Evolutionary conservation across 2,888 invertebrate genomes (phyloP).

Genomic region (Pseudoips prasinana): DNA sequence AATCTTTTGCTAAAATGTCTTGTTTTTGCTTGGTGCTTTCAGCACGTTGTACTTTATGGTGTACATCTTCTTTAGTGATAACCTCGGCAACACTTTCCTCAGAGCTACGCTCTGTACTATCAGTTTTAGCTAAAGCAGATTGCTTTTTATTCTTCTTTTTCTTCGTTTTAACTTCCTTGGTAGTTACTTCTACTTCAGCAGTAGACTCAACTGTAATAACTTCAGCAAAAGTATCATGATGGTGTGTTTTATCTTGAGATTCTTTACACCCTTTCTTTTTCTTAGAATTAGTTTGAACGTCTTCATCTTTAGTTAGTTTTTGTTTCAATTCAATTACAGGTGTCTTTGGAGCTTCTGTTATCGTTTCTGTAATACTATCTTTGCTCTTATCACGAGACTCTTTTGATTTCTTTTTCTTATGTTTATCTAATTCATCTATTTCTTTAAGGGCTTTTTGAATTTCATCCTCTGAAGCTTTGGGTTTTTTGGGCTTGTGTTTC

Average conservation of each 20-base stretch:
- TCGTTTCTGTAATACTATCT: slow-evolving; percentile 28
- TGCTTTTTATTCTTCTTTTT: slow-evolving; percentile 37
- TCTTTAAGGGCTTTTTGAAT: slow-evolving; percentile 72
- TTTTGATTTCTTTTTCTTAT: slow-evolving; percentile 61
- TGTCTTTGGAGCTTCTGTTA: slow-evolving; percentile 11
- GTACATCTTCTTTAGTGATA: too few relatives aligned
- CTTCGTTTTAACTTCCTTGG: slow-evolving; percentile 29
- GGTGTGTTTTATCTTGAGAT: slow-evolving; percentile 16
- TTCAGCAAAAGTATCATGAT: slow-evolving; percentile 19
- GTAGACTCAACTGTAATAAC: slow-evolving; percentile 20
- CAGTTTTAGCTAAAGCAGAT: slow-evolving; percentile 17
- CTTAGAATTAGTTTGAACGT: slow-evolving; percentile 35
- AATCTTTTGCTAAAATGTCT: too few relatives aligned
- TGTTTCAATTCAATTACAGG: slow-evolving; percentile 9
- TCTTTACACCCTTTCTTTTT: slow-evolving; percentile 47
- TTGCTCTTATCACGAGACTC: slow-evolving; percentile 46
- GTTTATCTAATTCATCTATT: slow-evolving; percentile 60
- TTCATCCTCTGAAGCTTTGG: slow-evolving; percentile 60
- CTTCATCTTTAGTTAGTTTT: slow-evolving; percentile 18
- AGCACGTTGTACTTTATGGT: too few relatives aligned
- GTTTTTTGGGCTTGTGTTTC: slow-evolving; percentile 64
- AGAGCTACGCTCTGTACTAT: slow-evolving; percentile 15
- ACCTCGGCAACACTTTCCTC: slow-evolving; percentile 1
- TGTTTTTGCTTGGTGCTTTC: too few relatives aligned
- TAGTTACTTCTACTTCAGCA: slow-evolving; percentile 8